phyloP scores from a whole-genome alignment of 2,888 invertebrate species.

The Hirtodrosophila cameraria region DNA sequence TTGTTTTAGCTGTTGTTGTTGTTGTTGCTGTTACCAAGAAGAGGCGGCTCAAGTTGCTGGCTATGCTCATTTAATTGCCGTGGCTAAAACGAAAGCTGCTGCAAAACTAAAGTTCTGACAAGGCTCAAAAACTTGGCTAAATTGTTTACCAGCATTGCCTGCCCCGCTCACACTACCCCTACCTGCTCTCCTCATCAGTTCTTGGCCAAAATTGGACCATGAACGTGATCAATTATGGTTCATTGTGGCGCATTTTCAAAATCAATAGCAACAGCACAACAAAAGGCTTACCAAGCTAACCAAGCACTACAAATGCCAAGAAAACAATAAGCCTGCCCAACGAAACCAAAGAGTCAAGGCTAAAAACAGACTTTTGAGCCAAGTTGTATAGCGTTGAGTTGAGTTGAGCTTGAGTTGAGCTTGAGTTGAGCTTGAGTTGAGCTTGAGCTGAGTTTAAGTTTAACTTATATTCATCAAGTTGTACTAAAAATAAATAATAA shows the following conservation, averaged over 20 bases:
- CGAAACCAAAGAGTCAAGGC: conserved; percentile 67
- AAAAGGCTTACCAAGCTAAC: conserved; percentile 40
- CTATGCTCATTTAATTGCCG: conserved; percentile 44
- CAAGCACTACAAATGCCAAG: conserved; percentile 23
- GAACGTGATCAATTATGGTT: conserved; percentile 78
- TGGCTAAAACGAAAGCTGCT: conserved; percentile 40
- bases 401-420: too few species aligned
- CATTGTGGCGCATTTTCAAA: conserved; percentile 74
- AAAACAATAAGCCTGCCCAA: conserved; percentile 31
- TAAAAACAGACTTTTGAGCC: conserved; percentile 30
- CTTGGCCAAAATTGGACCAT: conserved; percentile 66
- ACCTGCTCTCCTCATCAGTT: neutral
- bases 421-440: conserved; percentile 31
- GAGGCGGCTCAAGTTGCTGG: conserved; percentile 17
- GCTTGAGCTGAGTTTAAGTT: too few species aligned
- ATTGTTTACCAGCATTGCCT: conserved; percentile 34
- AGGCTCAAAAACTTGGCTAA: conserved; percentile 12
- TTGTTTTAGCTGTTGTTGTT: neutral
- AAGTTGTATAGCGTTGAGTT: conserved; percentile 13
- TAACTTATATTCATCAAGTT: conserved; percentile 36
- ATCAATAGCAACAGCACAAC: conserved; percentile 74
- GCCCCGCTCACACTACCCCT: conserved; percentile 5
- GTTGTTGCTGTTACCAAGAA: conserved; percentile 9
- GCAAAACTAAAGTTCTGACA: conserved; percentile 45
- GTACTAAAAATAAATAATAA: conserved; percentile 74